Evolutionary conservation across 2,113 vertebrate genomes (phyloP).

Genomic region (Alethe castanea): DNA sequence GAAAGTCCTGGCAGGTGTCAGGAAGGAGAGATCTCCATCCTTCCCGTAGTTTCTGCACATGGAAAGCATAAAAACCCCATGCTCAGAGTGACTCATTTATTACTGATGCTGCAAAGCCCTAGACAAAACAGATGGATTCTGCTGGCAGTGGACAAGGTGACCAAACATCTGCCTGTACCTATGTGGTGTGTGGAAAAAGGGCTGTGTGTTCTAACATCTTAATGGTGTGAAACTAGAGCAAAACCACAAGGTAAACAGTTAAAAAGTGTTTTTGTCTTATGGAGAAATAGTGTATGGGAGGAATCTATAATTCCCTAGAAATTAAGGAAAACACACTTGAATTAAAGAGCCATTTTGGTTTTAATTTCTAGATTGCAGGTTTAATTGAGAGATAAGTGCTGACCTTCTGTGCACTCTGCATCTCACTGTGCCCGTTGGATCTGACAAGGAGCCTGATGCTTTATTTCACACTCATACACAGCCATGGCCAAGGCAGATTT

Average conservation of each 20-base stretch:
- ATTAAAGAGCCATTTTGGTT: neutral
- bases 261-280: neutral
- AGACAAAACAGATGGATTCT: slow-evolving; percentile 8
- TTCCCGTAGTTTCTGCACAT: neutral
- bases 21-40: neutral
- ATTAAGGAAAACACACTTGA: neutral
- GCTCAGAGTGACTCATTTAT: neutral
- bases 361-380: neutral
- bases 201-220: neutral
- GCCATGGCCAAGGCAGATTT: neutral
- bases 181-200: accelerated
- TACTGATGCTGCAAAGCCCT: neutral
- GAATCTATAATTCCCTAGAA: neutral
- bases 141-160: neutral
- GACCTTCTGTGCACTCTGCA: neutral
- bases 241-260: neutral
- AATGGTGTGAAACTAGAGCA: slow-evolving; percentile 2
- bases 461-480: neutral
- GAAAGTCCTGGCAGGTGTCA: neutral
- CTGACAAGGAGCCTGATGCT: neutral
- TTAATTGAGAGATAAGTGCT: neutral
- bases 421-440: neutral
- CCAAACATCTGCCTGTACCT: neutral
- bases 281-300: neutral
- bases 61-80: neutral